Evolutionary conservation across 2,797 vertebrate species (phyloP).

Genomic region (Acrocephalus scirpaceus): DNA sequence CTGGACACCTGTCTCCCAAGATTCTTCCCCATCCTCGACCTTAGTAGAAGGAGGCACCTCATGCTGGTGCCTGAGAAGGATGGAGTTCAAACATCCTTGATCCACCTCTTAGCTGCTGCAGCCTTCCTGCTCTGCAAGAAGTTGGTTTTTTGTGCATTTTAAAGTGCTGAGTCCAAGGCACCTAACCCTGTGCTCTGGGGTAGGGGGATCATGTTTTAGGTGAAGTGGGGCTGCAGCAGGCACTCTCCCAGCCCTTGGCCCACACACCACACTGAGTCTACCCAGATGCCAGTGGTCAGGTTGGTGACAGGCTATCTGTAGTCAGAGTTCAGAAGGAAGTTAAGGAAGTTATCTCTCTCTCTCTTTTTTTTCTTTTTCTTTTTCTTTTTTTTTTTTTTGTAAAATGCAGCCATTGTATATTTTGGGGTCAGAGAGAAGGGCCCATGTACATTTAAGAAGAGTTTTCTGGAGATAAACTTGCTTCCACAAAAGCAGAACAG

Average conservation of each 20-base stretch:
- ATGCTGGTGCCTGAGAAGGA: neutral
- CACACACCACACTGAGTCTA: rapidly evolving
- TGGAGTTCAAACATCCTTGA: neutral
- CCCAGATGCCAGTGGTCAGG: neutral
- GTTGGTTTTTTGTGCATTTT: neutral
- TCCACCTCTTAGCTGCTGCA: neutral
- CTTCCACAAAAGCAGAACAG: constrained; percentile 29
- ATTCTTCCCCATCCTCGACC: neutral
- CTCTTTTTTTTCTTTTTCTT: neutral
- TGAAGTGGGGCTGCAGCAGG: neutral
- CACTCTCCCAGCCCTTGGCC: neutral
- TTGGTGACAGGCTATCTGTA: neutral
- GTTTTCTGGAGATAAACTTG: constrained; percentile 5
- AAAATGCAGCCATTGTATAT: constrained; percentile 22
- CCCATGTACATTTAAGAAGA: constrained; percentile 10
- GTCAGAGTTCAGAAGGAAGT: neutral
- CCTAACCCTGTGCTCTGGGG: neutral
- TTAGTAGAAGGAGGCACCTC: neutral
- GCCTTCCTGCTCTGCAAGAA: neutral
- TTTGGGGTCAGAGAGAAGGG: neutral
- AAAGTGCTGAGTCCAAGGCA: neutral
- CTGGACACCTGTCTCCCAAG: neutral
- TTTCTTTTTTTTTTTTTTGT: neutral
- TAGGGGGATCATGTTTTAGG: neutral
- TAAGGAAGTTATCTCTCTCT: neutral